These are phyloP conservation scores for Dufourea novaeangliae DNA, from an alignment of 1,140 invertebrate species.

Conservation along the genomic window DNA sequence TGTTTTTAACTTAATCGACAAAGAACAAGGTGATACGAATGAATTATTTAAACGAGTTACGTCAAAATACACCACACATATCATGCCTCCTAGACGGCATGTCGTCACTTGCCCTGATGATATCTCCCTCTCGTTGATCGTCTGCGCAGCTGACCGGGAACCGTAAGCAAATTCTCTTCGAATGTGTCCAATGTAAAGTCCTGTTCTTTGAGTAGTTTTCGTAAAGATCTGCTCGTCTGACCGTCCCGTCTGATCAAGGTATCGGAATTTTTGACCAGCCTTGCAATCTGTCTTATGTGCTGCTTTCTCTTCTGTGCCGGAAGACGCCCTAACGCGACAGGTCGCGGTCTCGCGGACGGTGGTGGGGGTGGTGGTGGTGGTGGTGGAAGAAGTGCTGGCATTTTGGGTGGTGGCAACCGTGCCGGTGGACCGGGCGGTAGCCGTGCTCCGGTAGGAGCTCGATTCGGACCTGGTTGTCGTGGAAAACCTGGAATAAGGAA, in stretches of 20 bases:
- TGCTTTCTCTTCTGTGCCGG: slow-evolving; percentile 38
- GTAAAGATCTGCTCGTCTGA: neutral
- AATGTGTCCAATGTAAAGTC: slow-evolving; percentile 75
- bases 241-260: neutral
- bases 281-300: slow-evolving; percentile 22
- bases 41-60: neutral
- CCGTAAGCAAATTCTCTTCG: slow-evolving; percentile 70
- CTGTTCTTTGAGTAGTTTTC: slow-evolving; percentile 61
- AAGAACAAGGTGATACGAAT: neutral
- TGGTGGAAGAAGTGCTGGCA: slow-evolving; percentile 53
- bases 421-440: slow-evolving; percentile 45
- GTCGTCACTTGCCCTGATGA: slow-evolving; percentile 53
- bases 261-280: neutral
- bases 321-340: neutral
- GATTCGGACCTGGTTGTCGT: slow-evolving; percentile 42
- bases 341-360: neutral
- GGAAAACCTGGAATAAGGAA: slow-evolving; percentile 57
- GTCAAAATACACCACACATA: slow-evolving; percentile 19
- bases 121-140: slow-evolving; percentile 25
- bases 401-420: slow-evolving; percentile 57
- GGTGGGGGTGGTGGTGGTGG: slow-evolving; percentile 44
- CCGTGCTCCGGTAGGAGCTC: slow-evolving; percentile 51
- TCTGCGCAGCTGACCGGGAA: slow-evolving; percentile 8
- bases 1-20: neutral
- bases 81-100: slow-evolving; percentile 30